A percentile compares a stretch with the other conserved stretches of the same genome.
These are phyloP conservation scores for Chunga burmeisteri DNA, from an alignment of 2,113 vertebrate genomes.

Conservation along the genomic window DNA sequence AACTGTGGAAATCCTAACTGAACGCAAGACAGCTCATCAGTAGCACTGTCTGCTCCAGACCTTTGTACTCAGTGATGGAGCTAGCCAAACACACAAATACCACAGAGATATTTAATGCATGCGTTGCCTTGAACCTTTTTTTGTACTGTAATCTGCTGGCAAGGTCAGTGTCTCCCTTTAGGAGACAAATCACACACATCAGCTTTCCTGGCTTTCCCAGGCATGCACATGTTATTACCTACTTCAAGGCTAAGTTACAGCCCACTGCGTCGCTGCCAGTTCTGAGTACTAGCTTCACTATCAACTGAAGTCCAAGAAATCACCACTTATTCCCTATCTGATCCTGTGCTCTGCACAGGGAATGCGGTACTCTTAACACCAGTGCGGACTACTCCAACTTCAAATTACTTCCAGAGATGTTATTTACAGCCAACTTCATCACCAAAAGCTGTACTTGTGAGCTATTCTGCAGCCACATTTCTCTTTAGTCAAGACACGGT, in stretches of 20 bases:
- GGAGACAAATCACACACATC: background rate
- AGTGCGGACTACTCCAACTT: accelerated
- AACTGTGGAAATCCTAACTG: background rate
- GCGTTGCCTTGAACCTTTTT: background rate
- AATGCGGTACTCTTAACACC: background rate
- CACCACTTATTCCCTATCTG: background rate
- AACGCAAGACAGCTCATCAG: background rate
- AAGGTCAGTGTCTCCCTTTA: conserved; percentile 31
- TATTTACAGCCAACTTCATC: background rate
- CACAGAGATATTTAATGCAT: background rate
- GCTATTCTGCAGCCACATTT: background rate
- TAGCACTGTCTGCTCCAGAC: background rate
- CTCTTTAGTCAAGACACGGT: background rate
- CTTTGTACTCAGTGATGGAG: background rate
- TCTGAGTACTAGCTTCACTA: background rate
- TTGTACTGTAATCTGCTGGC: background rate
- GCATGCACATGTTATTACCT: background rate
- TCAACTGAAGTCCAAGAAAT: background rate
- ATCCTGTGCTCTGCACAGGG: background rate
- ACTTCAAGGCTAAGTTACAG: background rate
- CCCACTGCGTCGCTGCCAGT: background rate
- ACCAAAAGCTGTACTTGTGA: background rate
- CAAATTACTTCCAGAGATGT: background rate
- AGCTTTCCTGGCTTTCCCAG: background rate
- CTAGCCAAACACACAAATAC: background rate